These are phyloP conservation scores for Hydra vulgaris DNA, from an alignment of 30 jellyfish, hydroid and myxozoan genomes.

Conservation along the genomic window DNA sequence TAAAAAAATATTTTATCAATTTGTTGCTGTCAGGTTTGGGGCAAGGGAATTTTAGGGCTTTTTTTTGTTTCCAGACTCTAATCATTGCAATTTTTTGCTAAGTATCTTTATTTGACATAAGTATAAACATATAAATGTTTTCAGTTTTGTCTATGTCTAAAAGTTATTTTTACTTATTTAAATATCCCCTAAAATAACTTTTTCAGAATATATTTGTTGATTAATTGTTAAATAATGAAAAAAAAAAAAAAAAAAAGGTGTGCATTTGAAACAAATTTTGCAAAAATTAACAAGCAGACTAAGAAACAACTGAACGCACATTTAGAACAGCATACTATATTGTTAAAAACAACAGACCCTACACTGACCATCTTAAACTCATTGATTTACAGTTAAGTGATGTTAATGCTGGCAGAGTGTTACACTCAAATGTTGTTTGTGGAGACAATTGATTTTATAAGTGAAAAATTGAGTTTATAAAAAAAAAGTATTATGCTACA, in stretches of 20 bases:
- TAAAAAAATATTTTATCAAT: too few relatives aligned
- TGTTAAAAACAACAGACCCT: background rate
- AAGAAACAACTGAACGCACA: background rate
- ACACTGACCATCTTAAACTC: background rate
- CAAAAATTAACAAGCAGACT: background rate
- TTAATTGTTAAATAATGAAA: too few relatives aligned
- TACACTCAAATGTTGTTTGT: background rate
- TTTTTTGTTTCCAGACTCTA: too few relatives aligned
- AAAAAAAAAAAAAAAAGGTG: background rate
- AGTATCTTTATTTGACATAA: too few relatives aligned
- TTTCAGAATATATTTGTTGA: too few relatives aligned
- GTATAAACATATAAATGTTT: too few relatives aligned
- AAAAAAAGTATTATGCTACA: background rate
- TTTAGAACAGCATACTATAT: background rate
- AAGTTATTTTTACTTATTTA: too few relatives aligned
- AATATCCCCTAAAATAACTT: too few relatives aligned
- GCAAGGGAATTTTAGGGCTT: too few relatives aligned
- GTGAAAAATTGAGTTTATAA: background rate
- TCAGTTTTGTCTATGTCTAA: too few relatives aligned
- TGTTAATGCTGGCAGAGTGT: background rate
- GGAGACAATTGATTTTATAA: background rate
- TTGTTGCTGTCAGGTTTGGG: too few relatives aligned
- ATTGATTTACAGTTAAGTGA: background rate
- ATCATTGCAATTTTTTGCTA: too few relatives aligned
- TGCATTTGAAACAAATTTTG: background rate